Evolutionary conservation across 2,797 vertebrate genomes (phyloP).

Genomic region (Crenichthys baileyi): DNA sequence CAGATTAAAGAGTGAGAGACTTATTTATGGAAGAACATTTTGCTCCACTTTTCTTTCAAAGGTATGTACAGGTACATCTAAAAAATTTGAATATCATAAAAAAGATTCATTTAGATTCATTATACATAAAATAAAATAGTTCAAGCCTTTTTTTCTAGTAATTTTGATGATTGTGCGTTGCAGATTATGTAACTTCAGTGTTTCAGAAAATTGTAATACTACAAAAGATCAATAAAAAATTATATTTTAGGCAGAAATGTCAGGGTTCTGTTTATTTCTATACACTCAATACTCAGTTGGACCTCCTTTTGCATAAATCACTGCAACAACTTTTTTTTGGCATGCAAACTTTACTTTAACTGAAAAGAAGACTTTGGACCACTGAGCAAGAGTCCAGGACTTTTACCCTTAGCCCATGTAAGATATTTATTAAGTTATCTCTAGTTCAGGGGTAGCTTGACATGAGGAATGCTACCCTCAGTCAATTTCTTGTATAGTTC

Average conservation of each 20-base stretch:
- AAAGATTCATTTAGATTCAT: neutral
- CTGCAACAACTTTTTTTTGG: too few relatives aligned
- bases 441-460: too few relatives aligned
- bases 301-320: too few relatives aligned
- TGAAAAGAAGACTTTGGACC: too few relatives aligned
- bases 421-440: too few relatives aligned
- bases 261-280: neutral
- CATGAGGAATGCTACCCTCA: too few relatives aligned
- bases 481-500: too few relatives aligned
- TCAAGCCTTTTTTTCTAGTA: neutral
- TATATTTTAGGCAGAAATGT: neutral
- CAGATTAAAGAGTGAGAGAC: neutral
- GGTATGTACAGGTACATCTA: neutral
- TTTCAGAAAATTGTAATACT: neutral
- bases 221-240: neutral
- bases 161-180: neutral
- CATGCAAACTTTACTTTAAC: too few relatives aligned
- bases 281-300: neutral
- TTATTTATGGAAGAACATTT: neutral
- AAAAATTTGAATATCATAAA: neutral
- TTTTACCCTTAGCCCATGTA: too few relatives aligned
- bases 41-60: neutral
- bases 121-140: neutral
- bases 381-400: too few relatives aligned
- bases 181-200: neutral